A percentile compares a stretch with the other conserved stretches of the same genome.
These are phyloP conservation scores for Chrysopa pallens DNA, from an alignment of 1,140 invertebrate genomes.

Conservation along the genomic window DNA sequence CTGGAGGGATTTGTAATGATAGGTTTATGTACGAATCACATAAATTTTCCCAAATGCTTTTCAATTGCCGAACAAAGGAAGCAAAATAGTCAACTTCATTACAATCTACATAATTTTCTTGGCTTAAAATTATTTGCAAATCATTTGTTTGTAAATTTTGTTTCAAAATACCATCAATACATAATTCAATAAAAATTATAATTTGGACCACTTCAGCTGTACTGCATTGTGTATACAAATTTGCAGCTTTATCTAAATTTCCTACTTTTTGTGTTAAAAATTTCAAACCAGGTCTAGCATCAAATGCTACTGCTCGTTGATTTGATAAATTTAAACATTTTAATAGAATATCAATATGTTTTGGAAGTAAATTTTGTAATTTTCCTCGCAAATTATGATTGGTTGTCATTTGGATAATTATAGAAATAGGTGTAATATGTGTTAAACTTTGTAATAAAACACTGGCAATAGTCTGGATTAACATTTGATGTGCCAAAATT, in stretches of 20 bases:
- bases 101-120: slow-evolving; percentile 31
- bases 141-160: slow-evolving; percentile 39
- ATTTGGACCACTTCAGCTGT: slow-evolving; percentile 79
- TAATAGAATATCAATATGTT: slow-evolving; percentile 48
- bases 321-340: slow-evolving; percentile 67
- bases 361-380: slow-evolving; percentile 29
- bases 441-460: slow-evolving; percentile 53
- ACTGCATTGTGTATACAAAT: slow-evolving; percentile 83
- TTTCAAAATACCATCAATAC: slow-evolving; percentile 40
- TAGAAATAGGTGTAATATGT: slow-evolving; percentile 36
- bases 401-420: slow-evolving; percentile 32
- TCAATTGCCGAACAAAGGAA: slow-evolving; percentile 20
- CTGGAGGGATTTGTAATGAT: slow-evolving; percentile 7
- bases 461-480: slow-evolving; percentile 76
- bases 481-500: slow-evolving; percentile 75
- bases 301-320: slow-evolving; percentile 64
- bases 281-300: slow-evolving; percentile 74
- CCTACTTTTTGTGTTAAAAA: slow-evolving; percentile 87
- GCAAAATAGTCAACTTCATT: slow-evolving; percentile 29
- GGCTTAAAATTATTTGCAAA: slow-evolving; percentile 41
- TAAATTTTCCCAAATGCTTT: slow-evolving; percentile 18
- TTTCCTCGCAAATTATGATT: slow-evolving; percentile 29
- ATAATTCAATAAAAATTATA: slow-evolving; percentile 68
- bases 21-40: slow-evolving; percentile 19
- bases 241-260: slow-evolving; percentile 70